phyloP scores from a whole-genome alignment of 2,113 vertebrate species.

The Cyrtonyx montezumae region DNA sequence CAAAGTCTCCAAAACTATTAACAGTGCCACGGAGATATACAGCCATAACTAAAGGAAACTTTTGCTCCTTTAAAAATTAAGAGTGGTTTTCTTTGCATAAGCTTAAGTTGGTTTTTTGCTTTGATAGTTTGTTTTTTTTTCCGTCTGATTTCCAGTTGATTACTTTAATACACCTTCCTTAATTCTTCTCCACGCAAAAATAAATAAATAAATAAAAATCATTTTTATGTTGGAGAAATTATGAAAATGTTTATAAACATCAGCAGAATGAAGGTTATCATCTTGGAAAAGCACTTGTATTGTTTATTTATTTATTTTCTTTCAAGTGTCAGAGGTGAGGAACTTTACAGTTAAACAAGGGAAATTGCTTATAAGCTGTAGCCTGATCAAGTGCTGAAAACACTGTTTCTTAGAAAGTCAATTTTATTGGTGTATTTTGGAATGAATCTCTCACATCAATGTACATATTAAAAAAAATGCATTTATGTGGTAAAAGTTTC shows the following conservation, averaged over 20 bases:
- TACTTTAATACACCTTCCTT: neutral
- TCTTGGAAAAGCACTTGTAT: neutral
- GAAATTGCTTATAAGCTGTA: too few relatives aligned
- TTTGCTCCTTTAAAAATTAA: neutral
- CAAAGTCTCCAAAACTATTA: neutral
- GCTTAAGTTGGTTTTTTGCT: neutral
- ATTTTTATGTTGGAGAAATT: neutral
- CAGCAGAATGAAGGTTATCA: neutral
- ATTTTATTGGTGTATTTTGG: too few relatives aligned
- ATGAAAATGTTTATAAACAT: neutral
- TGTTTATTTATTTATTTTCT: neutral
- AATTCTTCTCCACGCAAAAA: neutral
- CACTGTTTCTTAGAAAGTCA: too few relatives aligned
- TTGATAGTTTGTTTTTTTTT: neutral
- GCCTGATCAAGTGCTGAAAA: too few relatives aligned
- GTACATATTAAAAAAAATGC: too few relatives aligned
- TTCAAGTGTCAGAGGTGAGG: too few relatives aligned
- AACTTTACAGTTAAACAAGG: too few relatives aligned
- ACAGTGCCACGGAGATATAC: neutral
- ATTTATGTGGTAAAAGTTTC: too few relatives aligned
- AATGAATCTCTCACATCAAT: too few relatives aligned
- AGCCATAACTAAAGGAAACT: neutral
- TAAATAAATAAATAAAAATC: neutral
- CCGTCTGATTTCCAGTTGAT: neutral
- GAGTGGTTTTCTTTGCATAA: neutral